Base-by-base conservation (phyloP, 2,797 vertebrate species). In the Agapornis canus region DNA sequence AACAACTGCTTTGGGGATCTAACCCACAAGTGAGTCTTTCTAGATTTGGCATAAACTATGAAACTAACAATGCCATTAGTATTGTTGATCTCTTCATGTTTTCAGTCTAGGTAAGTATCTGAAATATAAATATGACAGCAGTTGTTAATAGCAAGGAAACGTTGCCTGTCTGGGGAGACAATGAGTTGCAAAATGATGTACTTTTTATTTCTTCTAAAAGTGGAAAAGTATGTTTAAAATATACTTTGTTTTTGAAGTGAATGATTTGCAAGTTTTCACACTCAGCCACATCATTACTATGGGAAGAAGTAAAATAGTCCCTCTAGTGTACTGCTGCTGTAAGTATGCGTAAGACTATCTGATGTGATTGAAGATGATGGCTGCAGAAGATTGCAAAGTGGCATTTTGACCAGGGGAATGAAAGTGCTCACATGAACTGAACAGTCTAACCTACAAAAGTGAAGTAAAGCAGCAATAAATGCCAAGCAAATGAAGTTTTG, bases 241-340 rank as follows among this genome's bases (percentile, higher is more conserved):
- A 4, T 69, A 27, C 11, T 60, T 59, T 79, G 23, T n/a, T 88
- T 16, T 75, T 91, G 39, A 82, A 72, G 21, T 25, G 15, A 7
- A 13, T 35, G 18, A 32, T 45, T 88, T 92, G 4, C 52, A 82
- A 72, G 31, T 25, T 88, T 66, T 79, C 80, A 52, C 87, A 75
- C 37, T 85, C 12, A 1, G n/a, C 18, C 16, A 45, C 6, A 4
- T 3, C 9, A 6, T 13, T 63, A 27, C n/a, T 64, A 3, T 25
- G 51, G 59, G 64, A 86, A 64, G 45, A 39, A 82, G 48, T 54
- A 45, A 72, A 77, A 31, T 4, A 87, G 80, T 86, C 68, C 92
- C 81, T 92, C 73, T 91, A 85, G 92, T n/a, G 89, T 82, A 25
- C 60, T 89, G 59, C 66, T 89, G 71, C 57, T 71, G 68, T 64